Evolutionary conservation across 2,888 invertebrate species (phyloP).

Genomic region (Charanyca ferruginea): DNA sequence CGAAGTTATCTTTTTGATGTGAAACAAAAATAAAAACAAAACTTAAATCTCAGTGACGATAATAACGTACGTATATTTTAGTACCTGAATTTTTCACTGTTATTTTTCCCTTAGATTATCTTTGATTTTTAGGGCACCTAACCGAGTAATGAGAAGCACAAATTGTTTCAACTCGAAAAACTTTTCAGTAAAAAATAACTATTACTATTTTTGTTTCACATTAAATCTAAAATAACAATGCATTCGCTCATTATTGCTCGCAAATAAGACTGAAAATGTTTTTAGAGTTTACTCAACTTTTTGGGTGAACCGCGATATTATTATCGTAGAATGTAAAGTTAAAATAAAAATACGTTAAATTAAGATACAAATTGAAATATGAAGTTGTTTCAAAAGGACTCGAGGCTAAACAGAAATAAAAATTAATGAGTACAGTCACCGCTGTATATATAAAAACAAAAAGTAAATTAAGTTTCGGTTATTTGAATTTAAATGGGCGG

Average conservation of each 20-base stretch:
- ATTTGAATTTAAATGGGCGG: constrained; percentile 58
- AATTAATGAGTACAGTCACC: constrained; percentile 54
- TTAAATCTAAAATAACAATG: constrained; percentile 49
- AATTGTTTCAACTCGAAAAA: neutral
- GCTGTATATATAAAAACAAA: constrained; percentile 57
- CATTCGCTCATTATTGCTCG: constrained; percentile 67
- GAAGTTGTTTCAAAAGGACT: constrained; percentile 47
- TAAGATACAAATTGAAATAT: constrained; percentile 46
- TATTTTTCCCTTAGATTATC: neutral
- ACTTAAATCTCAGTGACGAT: constrained; percentile 1
- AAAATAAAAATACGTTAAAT: constrained; percentile 57
- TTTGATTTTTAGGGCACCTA: neutral
- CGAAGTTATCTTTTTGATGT: constrained; percentile 27
- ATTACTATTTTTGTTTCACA: constrained; percentile 47
- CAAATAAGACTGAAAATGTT: constrained; percentile 74
- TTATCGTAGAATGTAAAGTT: constrained; percentile 61
- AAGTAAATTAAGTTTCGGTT: constrained; percentile 56
- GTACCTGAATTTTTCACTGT: neutral
- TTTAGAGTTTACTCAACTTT: constrained; percentile 62
- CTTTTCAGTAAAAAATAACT: constrained; percentile 9
- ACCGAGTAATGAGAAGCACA: constrained; percentile 8
- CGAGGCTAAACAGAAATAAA: constrained; percentile 56
- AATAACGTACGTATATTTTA: constrained; percentile 4
- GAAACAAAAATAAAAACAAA: constrained; percentile 32
- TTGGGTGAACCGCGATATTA: constrained; percentile 49